Evolutionary conservation across 2,888 invertebrate genomes (phyloP), one percentile per base, ranked within the genome.

Genomic region (Meghimatium bilineatum): DNA sequence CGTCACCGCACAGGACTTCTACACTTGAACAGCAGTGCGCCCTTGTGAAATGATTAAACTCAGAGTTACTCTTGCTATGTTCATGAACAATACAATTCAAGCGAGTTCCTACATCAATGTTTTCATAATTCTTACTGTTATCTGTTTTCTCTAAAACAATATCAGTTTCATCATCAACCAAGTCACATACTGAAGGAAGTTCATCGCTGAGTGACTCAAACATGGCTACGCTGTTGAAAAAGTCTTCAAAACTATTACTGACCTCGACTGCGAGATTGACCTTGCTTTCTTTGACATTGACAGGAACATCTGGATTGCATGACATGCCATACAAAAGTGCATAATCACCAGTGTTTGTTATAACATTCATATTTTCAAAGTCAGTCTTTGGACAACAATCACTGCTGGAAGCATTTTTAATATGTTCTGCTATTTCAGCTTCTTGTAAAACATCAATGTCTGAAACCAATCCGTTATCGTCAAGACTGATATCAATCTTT

Each of bases 141-240:
- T 34, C 23, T 2, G 44, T 74, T 74, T 74, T 49, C 1, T 74
- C 74, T 34, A 74, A 32, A 14, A 52, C n/a, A 20, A 52, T 32
- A 32, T 74, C 74, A 34, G 8, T 29, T 17, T 74, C 74, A 23
- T 74, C 52, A 23, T 74, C 74, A 52, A 74, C 52, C n/a, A 52
- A 32, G 0, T 74, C 74, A 23, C 52, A 52, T 14, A 52, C 23
- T 29, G 52, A 52, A 32, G 74, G 74, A 17, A 74, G 52, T 3
- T 74, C 74, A 23, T 74, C 74, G 34, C 52, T 74, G 12, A 74
- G 6, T 32, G 74, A 32, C 52, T 74, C 74, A 49, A 74, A 20
- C 74, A 74, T 74, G 0, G 52, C 74, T 3, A 74, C 74, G 20
- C 52, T 74, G 32, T 74, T 74, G 23, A 74, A 74, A 26, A 74